Evolutionary conservation across 2,797 vertebrate species (phyloP), one percentile per base, ranked within the genome.

Genomic region (Gallinago stenura): DNA sequence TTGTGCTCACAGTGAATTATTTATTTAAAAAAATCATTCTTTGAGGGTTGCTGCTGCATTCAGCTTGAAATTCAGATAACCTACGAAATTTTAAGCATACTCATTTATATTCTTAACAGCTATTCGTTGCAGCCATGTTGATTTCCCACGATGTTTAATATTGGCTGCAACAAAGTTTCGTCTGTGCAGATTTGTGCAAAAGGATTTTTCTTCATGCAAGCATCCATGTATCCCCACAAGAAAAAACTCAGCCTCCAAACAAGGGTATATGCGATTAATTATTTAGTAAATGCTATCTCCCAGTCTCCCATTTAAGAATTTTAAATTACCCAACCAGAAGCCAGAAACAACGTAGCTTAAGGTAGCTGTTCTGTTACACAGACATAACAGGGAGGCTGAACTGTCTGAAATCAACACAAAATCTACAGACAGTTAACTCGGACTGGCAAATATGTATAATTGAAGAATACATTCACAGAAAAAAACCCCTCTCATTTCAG

Each of bases 111-210:
- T 94, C 95, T 83, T 81, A 95, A 70, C 83, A 84, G 61, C 37
- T 93, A 62, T 76, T 83, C 85, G 28, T 83, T 96, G 89, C 77
- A 50, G 82, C 87, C 93, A 88, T 90, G 85, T 90, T 93, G 89
- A 96, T 97, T 96, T 95, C 91, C 95, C 94, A 96, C 5, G 80
- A 70, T 83, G 83, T 75, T 96, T 96, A 61, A 45, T 89, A 76
- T 51, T 91, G 82, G 95, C 87, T 89, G 84, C 79, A 95, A 93
- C 72, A 70, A 95, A 96, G 87, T 96, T 96, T 86, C 76, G 64
- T 77, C 81, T 80, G 78, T 10, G 13, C 71, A 61, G 64, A 83
- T 89, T 76, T 89, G 43, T 83, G 85, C 57, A 79, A 81, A 89
- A 95, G 51, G n/a, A 72, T 65, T 93, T 66, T 45, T 92, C 83